Percentiles rank a stretch among this genome's conserved stretches.
Evolutionary conservation across 2,113 vertebrate genomes (phyloP).

Genomic region (Esox niger): DNA sequence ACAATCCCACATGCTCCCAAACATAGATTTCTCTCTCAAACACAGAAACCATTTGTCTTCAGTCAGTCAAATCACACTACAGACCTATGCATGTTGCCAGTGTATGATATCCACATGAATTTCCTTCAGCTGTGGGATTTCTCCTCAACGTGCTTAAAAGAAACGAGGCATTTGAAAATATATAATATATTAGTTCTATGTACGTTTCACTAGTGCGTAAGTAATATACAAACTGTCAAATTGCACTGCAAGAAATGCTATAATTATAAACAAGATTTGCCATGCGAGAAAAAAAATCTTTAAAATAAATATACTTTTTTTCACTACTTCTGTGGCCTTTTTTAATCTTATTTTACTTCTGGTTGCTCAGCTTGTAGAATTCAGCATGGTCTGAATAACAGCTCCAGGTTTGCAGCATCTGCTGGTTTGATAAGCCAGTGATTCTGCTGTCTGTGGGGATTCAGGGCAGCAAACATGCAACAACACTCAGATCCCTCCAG

Average conservation of each 20-base stretch:
- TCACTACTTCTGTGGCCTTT: too few species aligned
- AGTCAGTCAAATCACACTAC: conserved; percentile 27
- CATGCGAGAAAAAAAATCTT: too few species aligned
- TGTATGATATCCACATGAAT: neutral
- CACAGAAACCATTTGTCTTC: conserved; percentile 59
- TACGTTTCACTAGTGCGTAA: neutral
- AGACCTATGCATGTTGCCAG: neutral
- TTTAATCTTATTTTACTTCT: neutral
- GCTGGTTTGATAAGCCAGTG: conserved; percentile 72
- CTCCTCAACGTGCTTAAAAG: neutral
- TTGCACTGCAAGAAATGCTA: too few species aligned
- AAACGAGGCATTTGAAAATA: neutral
- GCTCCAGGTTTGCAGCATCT: conserved; percentile 55
- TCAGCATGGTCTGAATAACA: conserved; percentile 6
- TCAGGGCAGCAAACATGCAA: conserved; percentile 72
- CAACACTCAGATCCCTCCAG: conserved; percentile 83
- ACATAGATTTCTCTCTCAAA: conserved; percentile 2
- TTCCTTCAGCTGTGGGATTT: neutral
- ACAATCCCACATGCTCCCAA: conserved; percentile 77
- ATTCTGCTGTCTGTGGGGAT: conserved; percentile 73
- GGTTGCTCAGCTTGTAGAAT: neutral
- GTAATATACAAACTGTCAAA: too few species aligned
- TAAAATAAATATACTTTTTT: too few species aligned
- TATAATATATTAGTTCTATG: neutral
- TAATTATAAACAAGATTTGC: too few species aligned